These are phyloP conservation scores for Netelia fuscicornis DNA, from an alignment of 2,888 invertebrate genomes.

Conservation along the genomic window DNA sequence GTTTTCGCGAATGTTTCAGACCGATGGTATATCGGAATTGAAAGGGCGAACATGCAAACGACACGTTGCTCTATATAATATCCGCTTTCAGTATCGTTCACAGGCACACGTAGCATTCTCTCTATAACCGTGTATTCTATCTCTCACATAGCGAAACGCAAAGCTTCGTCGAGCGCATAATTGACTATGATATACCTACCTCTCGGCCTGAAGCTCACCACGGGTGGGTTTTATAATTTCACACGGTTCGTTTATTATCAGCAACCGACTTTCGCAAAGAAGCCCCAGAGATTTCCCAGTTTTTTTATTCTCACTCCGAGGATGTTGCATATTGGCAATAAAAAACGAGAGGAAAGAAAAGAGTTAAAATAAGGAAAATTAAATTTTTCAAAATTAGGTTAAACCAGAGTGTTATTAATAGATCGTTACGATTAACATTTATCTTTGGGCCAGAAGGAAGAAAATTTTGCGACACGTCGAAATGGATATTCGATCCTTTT, in stretches of 20 bases:
- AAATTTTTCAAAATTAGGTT: background rate
- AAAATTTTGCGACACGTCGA: too few relatives aligned
- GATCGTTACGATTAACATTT: too few relatives aligned
- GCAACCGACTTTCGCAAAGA: slow-evolving; percentile 30
- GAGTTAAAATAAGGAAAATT: slow-evolving; percentile 3
- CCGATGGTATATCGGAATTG: slow-evolving; percentile 47
- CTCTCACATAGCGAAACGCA: slow-evolving; percentile 27
- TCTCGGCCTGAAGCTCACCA: slow-evolving; percentile 35
- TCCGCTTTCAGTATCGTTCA: slow-evolving; percentile 30
- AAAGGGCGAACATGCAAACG: slow-evolving; percentile 39
- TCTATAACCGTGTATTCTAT: slow-evolving; percentile 33
- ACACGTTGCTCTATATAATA: slow-evolving; percentile 27
- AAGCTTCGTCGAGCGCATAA: slow-evolving; percentile 62
- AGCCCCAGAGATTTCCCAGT: background rate
- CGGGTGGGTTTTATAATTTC: slow-evolving; percentile 60
- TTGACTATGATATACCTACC: slow-evolving; percentile 54
- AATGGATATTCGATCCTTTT: too few relatives aligned
- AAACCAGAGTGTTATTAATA: too few relatives aligned
- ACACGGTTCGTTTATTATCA: slow-evolving; percentile 58
- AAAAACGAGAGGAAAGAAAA: slow-evolving; percentile 6
- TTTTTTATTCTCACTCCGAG: slow-evolving; percentile 16
- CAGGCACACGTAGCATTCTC: slow-evolving; percentile 1
- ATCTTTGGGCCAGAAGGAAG: too few relatives aligned
- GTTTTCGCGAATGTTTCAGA: slow-evolving; percentile 35
- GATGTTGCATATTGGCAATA: background rate